These are phyloP conservation scores for Alentia gelatinosa DNA, from an alignment of 2,888 invertebrate genomes.

Conservation along the genomic window DNA sequence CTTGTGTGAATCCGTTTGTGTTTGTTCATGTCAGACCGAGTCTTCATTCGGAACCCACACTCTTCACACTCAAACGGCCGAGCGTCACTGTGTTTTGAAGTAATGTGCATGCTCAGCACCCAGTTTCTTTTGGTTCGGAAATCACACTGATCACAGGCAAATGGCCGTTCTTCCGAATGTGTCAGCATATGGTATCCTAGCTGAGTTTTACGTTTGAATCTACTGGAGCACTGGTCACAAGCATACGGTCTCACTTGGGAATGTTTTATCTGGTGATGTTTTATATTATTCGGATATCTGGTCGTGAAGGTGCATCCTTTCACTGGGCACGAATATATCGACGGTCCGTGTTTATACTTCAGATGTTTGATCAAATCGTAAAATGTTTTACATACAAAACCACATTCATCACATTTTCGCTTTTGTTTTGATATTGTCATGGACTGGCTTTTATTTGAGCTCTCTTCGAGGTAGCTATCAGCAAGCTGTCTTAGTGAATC, in stretches of 20 bases:
- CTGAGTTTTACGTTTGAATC: slow-evolving; percentile 2
- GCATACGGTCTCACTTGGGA: not conserved
- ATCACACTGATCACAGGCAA: not conserved
- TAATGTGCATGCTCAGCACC: not conserved
- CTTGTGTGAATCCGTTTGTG: not conserved
- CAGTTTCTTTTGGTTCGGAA: not conserved
- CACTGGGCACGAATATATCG: not conserved
- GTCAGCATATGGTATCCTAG: not conserved
- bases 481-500: not conserved
- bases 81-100: not conserved
- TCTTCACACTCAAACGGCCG: not conserved
- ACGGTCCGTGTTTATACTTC: slow-evolving; percentile 10
- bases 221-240: not conserved
- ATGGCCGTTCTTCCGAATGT: slow-evolving; percentile 9
- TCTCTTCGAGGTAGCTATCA: not conserved
- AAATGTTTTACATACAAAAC: not conserved
- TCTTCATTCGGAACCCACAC: not conserved
- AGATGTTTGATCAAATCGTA: not conserved
- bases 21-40: not conserved
- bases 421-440: not conserved
- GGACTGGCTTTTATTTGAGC: not conserved
- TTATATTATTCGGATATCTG: not conserved
- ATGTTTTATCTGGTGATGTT: not conserved
- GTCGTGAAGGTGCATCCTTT: not conserved
- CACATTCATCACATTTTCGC: slow-evolving; percentile 1